Conservation (phyloP, 2,797 vertebrate species). For the Micropoecilia bifurca region DNA sequence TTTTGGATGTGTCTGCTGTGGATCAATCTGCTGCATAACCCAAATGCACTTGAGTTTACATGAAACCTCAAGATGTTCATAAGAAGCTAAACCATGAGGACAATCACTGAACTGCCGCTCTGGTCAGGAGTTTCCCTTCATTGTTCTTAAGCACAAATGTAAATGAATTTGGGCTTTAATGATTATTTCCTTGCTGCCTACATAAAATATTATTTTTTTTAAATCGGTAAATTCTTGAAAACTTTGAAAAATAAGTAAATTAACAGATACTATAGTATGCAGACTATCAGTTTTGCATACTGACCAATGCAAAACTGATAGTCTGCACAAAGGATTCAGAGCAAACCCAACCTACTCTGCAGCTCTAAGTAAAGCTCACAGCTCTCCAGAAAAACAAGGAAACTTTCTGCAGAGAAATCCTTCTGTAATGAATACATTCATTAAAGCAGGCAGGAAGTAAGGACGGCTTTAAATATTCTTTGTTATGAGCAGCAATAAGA, state of each 20-base stretch:
- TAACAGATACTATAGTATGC: neutral
- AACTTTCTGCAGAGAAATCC: slow-evolving; percentile 23
- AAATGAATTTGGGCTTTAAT: neutral
- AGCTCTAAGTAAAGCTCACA: neutral
- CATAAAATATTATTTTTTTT: neutral
- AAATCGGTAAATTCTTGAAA: neutral
- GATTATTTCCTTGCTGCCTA: no score
- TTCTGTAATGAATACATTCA: slow-evolving; percentile 21
- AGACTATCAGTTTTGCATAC: no score
- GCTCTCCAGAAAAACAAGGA: neutral
- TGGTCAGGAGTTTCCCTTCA: neutral
- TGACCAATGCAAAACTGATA: neutral
- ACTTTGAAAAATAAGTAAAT: neutral
- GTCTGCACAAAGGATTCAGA: slow-evolving; percentile 3
- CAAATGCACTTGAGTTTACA: neutral
- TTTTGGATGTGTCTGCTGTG: neutral
- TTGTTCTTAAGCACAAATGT: neutral
- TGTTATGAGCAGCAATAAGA: neutral
- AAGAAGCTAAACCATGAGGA: no score
- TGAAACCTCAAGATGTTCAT: no score
- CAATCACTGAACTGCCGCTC: neutral
- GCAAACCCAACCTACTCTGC: slow-evolving; percentile 10
- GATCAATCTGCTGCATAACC: neutral
- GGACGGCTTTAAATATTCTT: slow-evolving; percentile 4
- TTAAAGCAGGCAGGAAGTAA: slow-evolving; percentile 28